phyloP scores from a whole-genome alignment of 2,888 invertebrate species.

The Odiellus spinosus region DNA sequence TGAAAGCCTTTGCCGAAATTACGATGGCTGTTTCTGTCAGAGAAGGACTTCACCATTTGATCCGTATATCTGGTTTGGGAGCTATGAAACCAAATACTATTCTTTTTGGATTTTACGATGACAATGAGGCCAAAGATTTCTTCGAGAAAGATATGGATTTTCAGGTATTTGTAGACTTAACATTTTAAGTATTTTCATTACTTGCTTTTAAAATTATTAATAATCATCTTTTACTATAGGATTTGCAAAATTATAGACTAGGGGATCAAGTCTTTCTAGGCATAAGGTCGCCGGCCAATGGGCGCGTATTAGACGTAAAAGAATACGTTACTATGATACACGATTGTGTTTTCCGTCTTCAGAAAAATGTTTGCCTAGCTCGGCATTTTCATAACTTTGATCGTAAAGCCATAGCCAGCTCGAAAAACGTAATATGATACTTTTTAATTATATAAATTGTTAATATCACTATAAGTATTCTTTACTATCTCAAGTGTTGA shows the following conservation, averaged over 20 bases:
- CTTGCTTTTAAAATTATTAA: too few relatives aligned
- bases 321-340: conserved; percentile 71
- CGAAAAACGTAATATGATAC: conserved; percentile 14
- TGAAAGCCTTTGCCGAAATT: conserved; percentile 89
- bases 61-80: conserved; percentile 81
- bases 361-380: conserved; percentile 86
- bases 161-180: background rate
- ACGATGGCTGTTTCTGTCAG: conserved; percentile 70
- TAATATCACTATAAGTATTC: background rate
- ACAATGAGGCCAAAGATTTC: conserved; percentile 53
- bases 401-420: conserved; percentile 56
- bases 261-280: conserved; percentile 34
- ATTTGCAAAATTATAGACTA: conserved; percentile 15
- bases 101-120: conserved; percentile 81
- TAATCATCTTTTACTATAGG: conserved; percentile 6
- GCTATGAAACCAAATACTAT: conserved; percentile 99
- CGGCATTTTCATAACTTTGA: conserved; percentile 74
- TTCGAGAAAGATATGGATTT: conserved; percentile 34
- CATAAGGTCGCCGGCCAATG: conserved; percentile 33
- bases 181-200: too few relatives aligned
- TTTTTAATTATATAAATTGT: too few relatives aligned
- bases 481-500: too few relatives aligned
- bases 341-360: conserved; percentile 67
- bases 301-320: conserved; percentile 31
- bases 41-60: conserved; percentile 79